phyloP scores from a whole-genome alignment of 2,888 invertebrate species.

The Orthosia gothica region DNA sequence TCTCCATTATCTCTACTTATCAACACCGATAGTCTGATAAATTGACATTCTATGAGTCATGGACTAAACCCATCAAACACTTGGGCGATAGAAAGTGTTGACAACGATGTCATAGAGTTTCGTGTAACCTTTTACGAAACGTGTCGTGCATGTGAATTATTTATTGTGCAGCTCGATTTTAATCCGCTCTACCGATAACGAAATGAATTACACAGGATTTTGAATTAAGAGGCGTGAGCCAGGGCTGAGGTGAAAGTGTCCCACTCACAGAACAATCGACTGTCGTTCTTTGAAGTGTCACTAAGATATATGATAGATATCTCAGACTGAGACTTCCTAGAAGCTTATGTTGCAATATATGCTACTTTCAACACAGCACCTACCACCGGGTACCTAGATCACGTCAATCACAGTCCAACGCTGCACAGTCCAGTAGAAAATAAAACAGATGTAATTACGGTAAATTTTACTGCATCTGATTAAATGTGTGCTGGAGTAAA shows the following conservation, averaged over 20 bases:
- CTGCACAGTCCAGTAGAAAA: conserved; percentile 38
- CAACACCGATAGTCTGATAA: conserved; percentile 54
- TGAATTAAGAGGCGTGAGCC: conserved; percentile 83
- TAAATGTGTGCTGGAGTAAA: conserved; percentile 71
- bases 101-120: conserved; percentile 80
- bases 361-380: conserved; percentile 69
- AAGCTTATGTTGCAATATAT: conserved; percentile 77
- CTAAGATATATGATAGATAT: conserved; percentile 84
- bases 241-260: conserved; percentile 86
- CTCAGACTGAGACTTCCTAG: conserved; percentile 77
- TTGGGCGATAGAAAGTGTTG: conserved; percentile 83
- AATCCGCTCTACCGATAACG: conserved; percentile 80
- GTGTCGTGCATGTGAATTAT: conserved; percentile 83
- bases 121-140: conserved; percentile 82
- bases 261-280: conserved; percentile 86
- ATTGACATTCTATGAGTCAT: conserved; percentile 68
- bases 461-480: conserved; percentile 59
- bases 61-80: conserved; percentile 66
- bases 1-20: conserved; percentile 56
- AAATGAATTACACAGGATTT: conserved; percentile 85
- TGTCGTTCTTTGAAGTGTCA: conserved; percentile 86
- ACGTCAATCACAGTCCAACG: conserved; percentile 19
- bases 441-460: conserved; percentile 56
- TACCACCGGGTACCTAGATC: conserved; percentile 35
- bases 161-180: conserved; percentile 81